These are phyloP conservation scores for Dinoponera quadriceps DNA, from an alignment of 1,140 invertebrate species.

Conservation along the genomic window DNA sequence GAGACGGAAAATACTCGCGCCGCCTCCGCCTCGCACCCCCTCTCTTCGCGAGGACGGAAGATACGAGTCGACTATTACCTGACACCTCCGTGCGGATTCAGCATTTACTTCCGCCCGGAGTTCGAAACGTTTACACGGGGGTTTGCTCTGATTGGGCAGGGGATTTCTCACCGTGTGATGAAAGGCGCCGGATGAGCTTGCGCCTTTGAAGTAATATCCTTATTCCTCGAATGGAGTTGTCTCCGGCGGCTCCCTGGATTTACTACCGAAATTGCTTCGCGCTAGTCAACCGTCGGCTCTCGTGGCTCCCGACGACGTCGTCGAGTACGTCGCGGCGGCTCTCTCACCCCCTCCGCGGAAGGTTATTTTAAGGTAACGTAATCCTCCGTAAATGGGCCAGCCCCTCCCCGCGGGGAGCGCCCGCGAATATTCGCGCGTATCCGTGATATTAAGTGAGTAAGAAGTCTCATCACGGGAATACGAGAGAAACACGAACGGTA, in stretches of 20 bases:
- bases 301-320: background rate
- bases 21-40: background rate
- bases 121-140: constrained; percentile 64
- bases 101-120: constrained; percentile 60
- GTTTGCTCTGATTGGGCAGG: constrained; percentile 54
- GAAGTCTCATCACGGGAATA: background rate
- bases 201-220: constrained; percentile 61
- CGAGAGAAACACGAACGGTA: too few relatives aligned
- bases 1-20: background rate
- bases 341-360: background rate
- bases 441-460: background rate
- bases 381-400: background rate
- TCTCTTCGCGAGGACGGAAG: constrained; percentile 39
- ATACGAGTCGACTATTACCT: constrained; percentile 60
- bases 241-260: constrained; percentile 46
- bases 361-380: background rate
- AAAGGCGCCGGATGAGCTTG: constrained; percentile 54
- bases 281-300: constrained; percentile 50
- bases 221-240: constrained; percentile 56
- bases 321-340: background rate
- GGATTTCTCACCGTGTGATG: constrained; percentile 53
- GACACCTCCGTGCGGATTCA: constrained; percentile 60
- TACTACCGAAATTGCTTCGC: constrained; percentile 57
- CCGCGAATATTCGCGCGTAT: background rate
- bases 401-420: too few relatives aligned